Base-by-base conservation (phyloP, 2,113 vertebrate species). In the Mormyrus lacerda region DNA sequence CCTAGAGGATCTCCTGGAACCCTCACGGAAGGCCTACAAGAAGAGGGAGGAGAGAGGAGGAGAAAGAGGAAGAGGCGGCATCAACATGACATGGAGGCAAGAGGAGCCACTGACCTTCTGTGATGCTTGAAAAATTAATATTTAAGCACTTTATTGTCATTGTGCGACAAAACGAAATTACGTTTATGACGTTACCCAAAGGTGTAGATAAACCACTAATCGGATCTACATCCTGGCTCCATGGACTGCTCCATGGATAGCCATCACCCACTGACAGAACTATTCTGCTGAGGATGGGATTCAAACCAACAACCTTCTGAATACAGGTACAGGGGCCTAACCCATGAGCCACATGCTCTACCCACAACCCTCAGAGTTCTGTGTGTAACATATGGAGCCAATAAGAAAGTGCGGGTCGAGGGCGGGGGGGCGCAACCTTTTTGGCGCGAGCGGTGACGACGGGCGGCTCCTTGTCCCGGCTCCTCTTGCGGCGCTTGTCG, bases 401-500 rank as follows among this genome's bases (percentile, higher is more conserved):
- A 69, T 69, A n/a, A 79, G 31, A 44, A 61, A 27, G n/a, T 13
- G 11, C 61, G 3, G 61, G n/a, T 9, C 4, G 3, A 6, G 15
- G 55, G 61, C 17, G 58, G 19, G 11, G 19, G 58, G 19, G 11
- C 8, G 21, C 3, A 94, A 98, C 98, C 96, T 99, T 99, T 95
- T 99, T 99, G 91, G 97, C 97, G 93, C 97, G 97, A 91, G 96
- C 92, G 89, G 98, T 95, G 55, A 94, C 96, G 89, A 97, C 95
- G 88, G 94, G 96, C 88, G 97, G 95, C 88, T 99, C 98, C 93
- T 97, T 99, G 61, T 99, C 98, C 3, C 97, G 97, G 69, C 98
- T 99, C 95, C 97, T 99, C 94, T 99, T 99, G 88, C 98, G 96
- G 91, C 98, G 98, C 94, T 99, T 99, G 89, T 99, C 98, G 89